phyloP scores from a whole-genome alignment of 2,113 vertebrate species.

The Periophthalmus modestus region DNA sequence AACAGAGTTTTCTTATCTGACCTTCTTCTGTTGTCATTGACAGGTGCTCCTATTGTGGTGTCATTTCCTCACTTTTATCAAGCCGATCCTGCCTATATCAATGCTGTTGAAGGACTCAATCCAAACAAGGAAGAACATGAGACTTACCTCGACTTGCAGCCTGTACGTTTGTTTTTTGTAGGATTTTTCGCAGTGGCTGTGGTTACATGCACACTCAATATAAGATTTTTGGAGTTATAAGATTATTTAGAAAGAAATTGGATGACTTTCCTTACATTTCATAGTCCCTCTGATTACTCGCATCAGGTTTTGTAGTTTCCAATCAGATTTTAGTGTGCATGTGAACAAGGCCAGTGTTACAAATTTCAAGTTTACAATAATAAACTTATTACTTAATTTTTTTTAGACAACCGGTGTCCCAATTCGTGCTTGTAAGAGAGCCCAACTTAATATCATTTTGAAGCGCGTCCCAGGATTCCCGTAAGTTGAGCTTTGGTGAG shows the following conservation, averaged over 20 bases:
- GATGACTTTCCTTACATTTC: too few relatives aligned
- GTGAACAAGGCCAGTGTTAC: too few relatives aligned
- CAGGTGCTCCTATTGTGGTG: constrained; percentile 92
- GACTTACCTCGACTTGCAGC: constrained; percentile 93
- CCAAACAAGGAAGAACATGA: constrained; percentile 92
- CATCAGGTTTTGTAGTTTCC: too few relatives aligned
- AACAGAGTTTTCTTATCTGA: constrained; percentile 12
- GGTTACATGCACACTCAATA: too few relatives aligned
- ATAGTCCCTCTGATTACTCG: too few relatives aligned
- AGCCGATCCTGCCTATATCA: constrained; percentile 83
- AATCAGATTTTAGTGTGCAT: too few relatives aligned
- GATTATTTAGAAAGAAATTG: too few relatives aligned
- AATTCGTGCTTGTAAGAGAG: constrained; percentile 80
- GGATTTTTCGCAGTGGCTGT: not conserved
- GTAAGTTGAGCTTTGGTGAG: constrained; percentile 65
- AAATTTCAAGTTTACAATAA: not conserved
- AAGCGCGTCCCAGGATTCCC: constrained; percentile 76
- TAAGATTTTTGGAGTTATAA: too few relatives aligned
- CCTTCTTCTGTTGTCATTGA: not conserved
- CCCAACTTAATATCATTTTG: constrained; percentile 80
- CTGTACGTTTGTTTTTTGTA: constrained; percentile 73
- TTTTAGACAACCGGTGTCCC: constrained; percentile 77
- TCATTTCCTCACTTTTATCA: constrained; percentile 98
- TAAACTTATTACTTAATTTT: not conserved
- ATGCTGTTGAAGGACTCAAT: constrained; percentile 84